These are phyloP conservation scores for Trematomus bernacchii DNA, from an alignment of 2,797 vertebrate genomes.

Conservation along the genomic window DNA sequence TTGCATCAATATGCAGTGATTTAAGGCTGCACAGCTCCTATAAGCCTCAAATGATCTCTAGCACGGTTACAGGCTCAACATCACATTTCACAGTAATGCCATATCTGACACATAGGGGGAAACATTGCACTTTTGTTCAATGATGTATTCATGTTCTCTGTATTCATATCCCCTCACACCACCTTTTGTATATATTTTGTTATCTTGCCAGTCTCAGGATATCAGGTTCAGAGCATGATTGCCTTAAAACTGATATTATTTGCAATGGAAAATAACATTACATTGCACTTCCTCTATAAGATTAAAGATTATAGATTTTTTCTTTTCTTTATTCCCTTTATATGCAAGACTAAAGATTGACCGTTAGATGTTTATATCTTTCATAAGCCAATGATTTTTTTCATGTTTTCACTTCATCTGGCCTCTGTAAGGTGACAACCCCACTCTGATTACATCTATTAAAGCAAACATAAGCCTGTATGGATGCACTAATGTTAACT, in stretches of 20 bases:
- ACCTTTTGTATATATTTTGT: not conserved
- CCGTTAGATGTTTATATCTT: slow-evolving; percentile 1
- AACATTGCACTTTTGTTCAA: slow-evolving; percentile 23
- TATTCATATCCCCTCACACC: not conserved
- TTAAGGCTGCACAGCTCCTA: not conserved
- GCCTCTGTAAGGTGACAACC: not conserved
- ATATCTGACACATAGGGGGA: slow-evolving; percentile 35
- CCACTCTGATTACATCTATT: slow-evolving; percentile 1
- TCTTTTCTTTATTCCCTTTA: not conserved
- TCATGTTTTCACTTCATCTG: not conserved
- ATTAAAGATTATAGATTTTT: too few relatives aligned
- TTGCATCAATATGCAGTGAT: slow-evolving; percentile 4
- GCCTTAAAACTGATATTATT: not conserved
- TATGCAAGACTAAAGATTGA: too few relatives aligned
- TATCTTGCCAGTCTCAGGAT: not conserved
- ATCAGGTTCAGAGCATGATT: not conserved
- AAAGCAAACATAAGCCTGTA: slow-evolving; percentile 23
- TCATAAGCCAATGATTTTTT: not conserved
- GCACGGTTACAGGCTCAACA: slow-evolving; percentile 3
- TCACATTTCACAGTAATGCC: not conserved
- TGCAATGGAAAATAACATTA: not conserved
- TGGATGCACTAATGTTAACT: slow-evolving; percentile 16
- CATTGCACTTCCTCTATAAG: too few relatives aligned
- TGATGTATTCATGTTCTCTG: not conserved
- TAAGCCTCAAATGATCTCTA: not conserved